Evolutionary conservation across 2,113 vertebrate genomes (phyloP), one percentile per base, ranked within the genome.

Genomic region (Erpornis zantholeuca): DNA sequence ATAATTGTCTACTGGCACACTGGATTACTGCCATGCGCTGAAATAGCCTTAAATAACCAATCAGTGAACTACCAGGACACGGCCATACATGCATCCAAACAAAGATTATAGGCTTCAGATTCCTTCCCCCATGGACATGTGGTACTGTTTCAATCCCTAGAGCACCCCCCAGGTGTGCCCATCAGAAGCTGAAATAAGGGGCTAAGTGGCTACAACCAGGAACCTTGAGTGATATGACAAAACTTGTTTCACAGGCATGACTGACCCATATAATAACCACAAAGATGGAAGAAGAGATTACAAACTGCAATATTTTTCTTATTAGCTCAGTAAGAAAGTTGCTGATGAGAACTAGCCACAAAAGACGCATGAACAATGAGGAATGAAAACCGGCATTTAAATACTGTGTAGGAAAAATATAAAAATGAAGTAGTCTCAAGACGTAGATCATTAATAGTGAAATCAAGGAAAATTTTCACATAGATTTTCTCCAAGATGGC

Each of bases 231-330:
- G 3, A 52, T 60, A 80, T 1, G 22, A 85, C 56, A 85, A 64
- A 90, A 59, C 28, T 64, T 88, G 27, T 91, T 90, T 86, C 60
- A 53, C n/a, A 71, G 60, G 20, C 82, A 60, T 53, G 86, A 54
- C 60, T 86, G 90, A 95, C 79, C 85, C 47, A 18, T 71, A 75
- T 56, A 91, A 95, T 88, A 93, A 96, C 88, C 56, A 83, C 11
- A 49, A 94, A 93, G 85, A 93, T 90, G 79, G 93, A 96, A 96
- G 92, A 81, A 82, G 31, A 88, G 61, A 78, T 90, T 90, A 71
- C 31, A 77, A 86, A 42, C 28, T 33, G 76, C 82, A 92, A 35
- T 95, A 75, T 92, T 96, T 91, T 92, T 86, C 93, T 71, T 90
- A 92, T 88, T 92, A 95, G 49, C 49, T 38, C 49, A 84, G 80